Evolutionary conservation across 2,113 vertebrate genomes (phyloP), one percentile per base, ranked within the genome.

Genomic region (Tragelaphus scriptus): DNA sequence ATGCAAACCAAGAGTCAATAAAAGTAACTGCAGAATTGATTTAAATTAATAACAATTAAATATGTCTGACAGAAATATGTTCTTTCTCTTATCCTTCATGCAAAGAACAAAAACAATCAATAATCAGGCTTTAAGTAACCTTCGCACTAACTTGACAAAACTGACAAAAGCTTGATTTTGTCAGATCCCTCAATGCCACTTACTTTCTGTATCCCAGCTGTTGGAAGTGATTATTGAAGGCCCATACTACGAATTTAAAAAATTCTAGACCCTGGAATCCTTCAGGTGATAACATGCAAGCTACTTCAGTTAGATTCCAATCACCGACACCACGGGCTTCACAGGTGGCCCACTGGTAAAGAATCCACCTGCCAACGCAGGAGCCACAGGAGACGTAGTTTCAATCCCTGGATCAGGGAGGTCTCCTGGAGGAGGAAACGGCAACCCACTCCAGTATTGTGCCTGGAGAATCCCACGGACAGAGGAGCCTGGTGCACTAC

Each of bases 11-110:
- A 82, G 53, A 53, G 8, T 58, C 49, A 56, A 56, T 82, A 61
- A 80, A 59, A 97, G 81, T 59, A 80, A 65, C 15, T 23, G 2
- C 30, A 88, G 32, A 87, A 79, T 30, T 61, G n/a, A 90, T 68
- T 82, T 80, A 61, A 93, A 63, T 71, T 8, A 88, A 93, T 77
- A 23, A 55, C 23, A 85, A 80, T 28, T 40, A 79, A 71, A n/a
- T 61, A 86, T 9, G 61, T 49, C 40, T 59, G 26, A 28, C 1
- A 21, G 53, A 90, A 68, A 59, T 17, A 49, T 32, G 8, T 4
- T 71, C 15, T n/a, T 51, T 5, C 53, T 32, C n/a, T 30, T 58
- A 28, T 4, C 9, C 14, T 82, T 88, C 26, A 47, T 15, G 89
- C 63, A 65, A 53, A 75, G 65, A 58, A 25, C 11, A 51, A 71